Evolutionary conservation across 1,140 invertebrate genomes (phyloP), one percentile per base, ranked within the genome.

Genomic region (Drosophila oshimai): DNA sequence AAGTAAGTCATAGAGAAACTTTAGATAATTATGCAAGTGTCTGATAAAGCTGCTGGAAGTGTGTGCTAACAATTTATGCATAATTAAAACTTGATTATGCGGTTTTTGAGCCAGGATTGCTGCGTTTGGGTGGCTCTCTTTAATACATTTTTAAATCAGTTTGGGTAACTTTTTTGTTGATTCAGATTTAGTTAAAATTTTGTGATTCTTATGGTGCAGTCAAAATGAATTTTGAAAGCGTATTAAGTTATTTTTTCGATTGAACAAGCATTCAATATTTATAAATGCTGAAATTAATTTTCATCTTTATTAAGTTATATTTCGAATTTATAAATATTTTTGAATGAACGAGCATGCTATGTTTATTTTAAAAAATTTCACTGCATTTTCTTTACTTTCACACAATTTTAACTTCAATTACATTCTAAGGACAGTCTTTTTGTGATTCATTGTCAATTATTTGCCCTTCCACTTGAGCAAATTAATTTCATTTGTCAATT

Each of bases 1-100:
- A 55, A 58, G 55, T 58, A 22, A 36, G 55, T 34, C 28, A 42
- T 55, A 22, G 36, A 10, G 36, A 71, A 72, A 72, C 41, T 71
- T 61, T 71, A 50, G 50, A 72, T 72, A 72, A 72, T 72, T 72
- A 72, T 71, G 67, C 69, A 71, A 71, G 69, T 72, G 53, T 49
- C 54, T 71, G 68, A 50, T 57, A 70, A 69, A 61, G 50, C 67
- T 46, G 65, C 15, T 53, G 10, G 34, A 29, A 58, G 54, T 64
- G 60, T 46, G 17, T 22, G 60, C 12, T 6, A 36, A 15, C 57
- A 22, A 49, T 64, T 65, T 65, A 39, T 71, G 68, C 65, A 70
- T 60, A 71, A 71, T 71, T 71, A 71, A 70, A 70, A 70, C 65
- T 55, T 70, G 41, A 70, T 70, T 68, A 22, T 69, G 65, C 42